Base-by-base conservation (phyloP, 2,113 vertebrate genomes). In the Ceratotherium simum region DNA sequence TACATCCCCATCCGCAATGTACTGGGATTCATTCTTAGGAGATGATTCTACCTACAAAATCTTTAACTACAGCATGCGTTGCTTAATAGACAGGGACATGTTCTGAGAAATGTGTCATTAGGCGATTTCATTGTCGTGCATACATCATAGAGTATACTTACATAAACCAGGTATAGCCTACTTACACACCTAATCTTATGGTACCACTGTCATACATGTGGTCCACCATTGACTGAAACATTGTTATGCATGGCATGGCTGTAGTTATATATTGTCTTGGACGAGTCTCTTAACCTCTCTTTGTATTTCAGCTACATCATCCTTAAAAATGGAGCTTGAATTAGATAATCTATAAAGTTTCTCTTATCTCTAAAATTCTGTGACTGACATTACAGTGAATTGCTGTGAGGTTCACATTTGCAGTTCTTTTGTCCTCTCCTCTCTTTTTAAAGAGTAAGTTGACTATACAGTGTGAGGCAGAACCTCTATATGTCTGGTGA, bases 271-370 rank as follows among this genome's bases (percentile, higher is more conserved):
- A 64, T 76, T 46, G 92, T 54, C 29, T 76, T 78, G 73, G 29
- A 58, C 75, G 25, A 54, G 16, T 90, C 25, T 72, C 14, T 79
- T 76, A 76, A 83, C 27, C n/a, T 76, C 12, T 75, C 16, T 92
- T 72, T 95, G 42, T 83, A 48, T 86, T 85, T 81, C 33, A 83
- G 67, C 72, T 95, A 64, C 14, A 20, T 75, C 70, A 42, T 33
- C 58, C 80, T 89, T 92, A 51, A 91, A 96, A 89, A 14, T 70
- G 25, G 65, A 90, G 54, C 36, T 80, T 94, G 36, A 81, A 29
- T 97, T 86, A 58, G 33, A 54, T 56, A 42, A 91, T 94, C 39
- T 87, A 0, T 76, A 70, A 81, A 70, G 16, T n/a, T 60, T 78
- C 60, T 84, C 39, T 67, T 82, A 0, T 51, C 31, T 83, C 54